Evolutionary conservation across 2,113 vertebrate species (phyloP).

Genomic region (Monopterus albus): DNA sequence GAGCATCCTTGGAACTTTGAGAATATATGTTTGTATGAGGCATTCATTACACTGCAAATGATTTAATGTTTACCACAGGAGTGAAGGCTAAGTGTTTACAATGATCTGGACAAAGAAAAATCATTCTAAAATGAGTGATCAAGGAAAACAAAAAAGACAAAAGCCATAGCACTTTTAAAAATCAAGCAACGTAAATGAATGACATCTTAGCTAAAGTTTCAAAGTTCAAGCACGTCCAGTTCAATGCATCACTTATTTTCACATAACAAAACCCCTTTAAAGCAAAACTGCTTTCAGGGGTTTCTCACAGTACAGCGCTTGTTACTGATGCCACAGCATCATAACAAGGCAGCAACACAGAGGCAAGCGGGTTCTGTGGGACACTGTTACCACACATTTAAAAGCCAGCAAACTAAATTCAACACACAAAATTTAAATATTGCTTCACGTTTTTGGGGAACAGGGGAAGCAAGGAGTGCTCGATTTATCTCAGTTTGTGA

Average conservation of each 20-base stretch:
- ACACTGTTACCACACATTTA: constrained; percentile 39
- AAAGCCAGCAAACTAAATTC: constrained; percentile 61
- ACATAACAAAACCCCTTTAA: constrained; percentile 54
- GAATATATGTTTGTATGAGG: neutral
- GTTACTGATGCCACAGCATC: constrained; percentile 64
- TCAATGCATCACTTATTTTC: constrained; percentile 66
- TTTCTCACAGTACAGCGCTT: constrained; percentile 44
- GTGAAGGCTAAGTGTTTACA: constrained; percentile 59
- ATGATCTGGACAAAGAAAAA: constrained; percentile 77
- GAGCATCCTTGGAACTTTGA: constrained; percentile 36
- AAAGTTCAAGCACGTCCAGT: constrained; percentile 73
- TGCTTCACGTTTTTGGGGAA: constrained; percentile 76
- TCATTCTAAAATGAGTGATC: neutral
- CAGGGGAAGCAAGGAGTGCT: constrained; percentile 79
- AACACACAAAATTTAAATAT: constrained; percentile 51
- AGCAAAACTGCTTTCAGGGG: constrained; percentile 59
- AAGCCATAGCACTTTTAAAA: neutral
- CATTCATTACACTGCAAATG: constrained; percentile 27
- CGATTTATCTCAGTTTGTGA: constrained; percentile 76
- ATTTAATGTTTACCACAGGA: constrained; percentile 43
- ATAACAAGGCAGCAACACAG: constrained; percentile 59
- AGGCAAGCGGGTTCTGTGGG: constrained; percentile 53
- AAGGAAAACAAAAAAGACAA: constrained; percentile 15
- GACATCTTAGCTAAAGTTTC: neutral
- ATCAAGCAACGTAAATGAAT: constrained; percentile 8